These are phyloP conservation scores for Scaptodrosophila latifasciaeformis DNA, from an alignment of 2,888 invertebrate species.

Conservation along the genomic window DNA sequence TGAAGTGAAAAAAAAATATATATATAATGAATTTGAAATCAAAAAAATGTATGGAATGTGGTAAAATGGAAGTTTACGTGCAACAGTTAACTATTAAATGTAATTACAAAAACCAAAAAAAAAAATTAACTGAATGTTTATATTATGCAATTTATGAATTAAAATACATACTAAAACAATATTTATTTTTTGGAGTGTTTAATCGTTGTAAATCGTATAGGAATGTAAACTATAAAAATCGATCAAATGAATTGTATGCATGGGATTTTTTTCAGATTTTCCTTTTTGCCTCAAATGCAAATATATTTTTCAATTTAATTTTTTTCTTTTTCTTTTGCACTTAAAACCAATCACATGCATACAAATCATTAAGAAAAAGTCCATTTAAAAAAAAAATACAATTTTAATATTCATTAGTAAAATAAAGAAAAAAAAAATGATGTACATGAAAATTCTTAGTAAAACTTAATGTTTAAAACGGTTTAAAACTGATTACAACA, in stretches of 20 bases:
- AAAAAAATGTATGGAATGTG: conserved; percentile 7
- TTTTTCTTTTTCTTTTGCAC: too few relatives aligned
- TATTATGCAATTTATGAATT: conserved; percentile 23
- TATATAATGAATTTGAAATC: conserved; percentile 7
- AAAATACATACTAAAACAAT: conserved; percentile 55
- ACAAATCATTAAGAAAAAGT: conserved; percentile 39
- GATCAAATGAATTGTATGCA: conserved; percentile 22
- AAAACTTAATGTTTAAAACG: conserved; percentile 45
- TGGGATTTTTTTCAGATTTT: conserved; percentile 16
- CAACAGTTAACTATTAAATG: conserved; percentile 69
- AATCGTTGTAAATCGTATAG: conserved; percentile 61
- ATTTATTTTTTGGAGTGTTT: conserved; percentile 71
- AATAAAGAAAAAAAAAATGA: conserved; percentile 1
- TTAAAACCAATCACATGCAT: conserved; percentile 28
- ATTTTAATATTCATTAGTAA: conserved; percentile 32
- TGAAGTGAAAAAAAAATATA: conserved; percentile 49
- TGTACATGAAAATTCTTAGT: conserved; percentile 24
- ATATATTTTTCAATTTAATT: too few relatives aligned
- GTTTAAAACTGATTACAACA: conserved; percentile 43
- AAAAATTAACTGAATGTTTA: conserved; percentile 43
- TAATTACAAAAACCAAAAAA: conserved; percentile 43
- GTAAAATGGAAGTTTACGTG: conserved; percentile 3
- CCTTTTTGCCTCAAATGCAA: too few relatives aligned
- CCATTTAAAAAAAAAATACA: conserved; percentile 37
- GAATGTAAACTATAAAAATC: conserved; percentile 14